Conservation (phyloP, 2,797 vertebrate genomes). For the Siniperca obscura region DNA sequence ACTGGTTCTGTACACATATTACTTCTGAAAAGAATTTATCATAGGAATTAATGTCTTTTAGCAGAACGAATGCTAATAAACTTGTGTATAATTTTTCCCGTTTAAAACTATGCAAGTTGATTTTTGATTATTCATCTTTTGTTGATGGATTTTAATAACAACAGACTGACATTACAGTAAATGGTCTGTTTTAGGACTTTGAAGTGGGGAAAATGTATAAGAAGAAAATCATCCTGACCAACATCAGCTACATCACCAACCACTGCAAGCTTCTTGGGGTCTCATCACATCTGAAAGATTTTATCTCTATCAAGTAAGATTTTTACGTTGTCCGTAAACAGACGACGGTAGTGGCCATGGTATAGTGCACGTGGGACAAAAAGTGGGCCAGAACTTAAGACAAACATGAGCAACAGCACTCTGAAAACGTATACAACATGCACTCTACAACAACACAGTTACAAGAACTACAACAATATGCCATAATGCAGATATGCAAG, state of each 20-base stretch:
- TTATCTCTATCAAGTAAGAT: constrained; percentile 86
- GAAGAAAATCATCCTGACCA: constrained; percentile 90
- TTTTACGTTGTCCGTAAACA: background rate
- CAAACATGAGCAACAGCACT: background rate
- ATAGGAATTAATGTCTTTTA: background rate
- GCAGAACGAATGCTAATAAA: background rate
- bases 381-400: background rate
- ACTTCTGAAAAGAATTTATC: background rate
- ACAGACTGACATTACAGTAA: background rate
- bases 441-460: background rate
- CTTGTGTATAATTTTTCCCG: background rate
- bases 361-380: background rate
- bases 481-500: background rate
- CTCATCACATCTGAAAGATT: constrained; percentile 85
- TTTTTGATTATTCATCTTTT: constrained; percentile 14
- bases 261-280: constrained; percentile 87
- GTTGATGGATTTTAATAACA: background rate
- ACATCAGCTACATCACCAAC: constrained; percentile 87
- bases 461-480: background rate
- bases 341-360: background rate
- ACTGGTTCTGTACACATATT: background rate
- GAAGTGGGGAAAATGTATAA: constrained; percentile 91
- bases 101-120: background rate
- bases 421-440: background rate
- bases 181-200: constrained; percentile 87